phyloP scores from a whole-genome alignment of 2,113 vertebrate genomes.

The Trochalopteron elliotii region DNA sequence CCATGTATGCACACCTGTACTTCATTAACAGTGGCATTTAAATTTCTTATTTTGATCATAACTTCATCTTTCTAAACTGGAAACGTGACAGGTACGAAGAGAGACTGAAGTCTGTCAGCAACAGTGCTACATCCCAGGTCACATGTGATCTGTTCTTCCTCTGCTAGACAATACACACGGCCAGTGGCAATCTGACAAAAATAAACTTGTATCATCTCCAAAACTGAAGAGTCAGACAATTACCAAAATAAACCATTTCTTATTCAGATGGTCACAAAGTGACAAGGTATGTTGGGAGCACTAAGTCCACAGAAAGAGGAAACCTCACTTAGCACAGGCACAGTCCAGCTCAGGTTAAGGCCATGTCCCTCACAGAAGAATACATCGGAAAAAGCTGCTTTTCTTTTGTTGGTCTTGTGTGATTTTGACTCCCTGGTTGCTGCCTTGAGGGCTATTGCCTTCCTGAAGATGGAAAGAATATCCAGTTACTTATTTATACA shows the following conservation, averaged over 20 bases:
- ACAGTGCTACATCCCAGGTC: neutral
- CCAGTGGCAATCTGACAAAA: constrained; percentile 19
- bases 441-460: constrained; percentile 89
- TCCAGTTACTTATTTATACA: neutral
- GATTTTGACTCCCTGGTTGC: constrained; percentile 92
- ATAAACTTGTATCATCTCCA: constrained; percentile 58
- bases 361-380: constrained; percentile 85
- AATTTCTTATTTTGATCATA: neutral
- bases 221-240: constrained; percentile 55
- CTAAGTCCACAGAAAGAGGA: constrained; percentile 53
- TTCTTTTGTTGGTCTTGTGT: constrained; percentile 93
- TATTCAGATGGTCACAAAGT: constrained; percentile 45
- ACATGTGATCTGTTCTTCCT: neutral
- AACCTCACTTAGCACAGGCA: constrained; percentile 70
- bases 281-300: neutral
- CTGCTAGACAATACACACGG: neutral
- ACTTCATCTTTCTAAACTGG: neutral
- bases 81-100: neutral
- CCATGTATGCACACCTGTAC: neutral
- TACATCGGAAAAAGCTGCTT: constrained; percentile 95
- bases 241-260: constrained; percentile 72
- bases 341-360: constrained; percentile 81
- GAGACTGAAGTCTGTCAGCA: neutral
- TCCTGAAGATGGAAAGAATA: constrained; percentile 79
- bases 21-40: neutral